phyloP scores from a whole-genome alignment of 1,140 invertebrate species.

The Euborellia annulipes region DNA sequence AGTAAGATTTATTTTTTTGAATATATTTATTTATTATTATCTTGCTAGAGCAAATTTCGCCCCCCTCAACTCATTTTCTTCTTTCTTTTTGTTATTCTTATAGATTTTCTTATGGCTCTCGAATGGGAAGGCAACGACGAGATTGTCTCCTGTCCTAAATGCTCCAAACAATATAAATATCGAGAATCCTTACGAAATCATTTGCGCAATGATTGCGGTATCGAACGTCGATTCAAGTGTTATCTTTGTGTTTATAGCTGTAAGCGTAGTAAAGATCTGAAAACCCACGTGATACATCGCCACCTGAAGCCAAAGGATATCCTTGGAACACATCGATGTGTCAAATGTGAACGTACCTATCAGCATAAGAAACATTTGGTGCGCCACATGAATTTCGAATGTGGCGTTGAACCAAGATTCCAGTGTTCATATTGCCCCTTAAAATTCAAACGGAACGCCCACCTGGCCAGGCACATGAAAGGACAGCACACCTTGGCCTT shows the following conservation, averaged over 20 bases:
- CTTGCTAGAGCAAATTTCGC: no score
- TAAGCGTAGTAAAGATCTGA: no score
- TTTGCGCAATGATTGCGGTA: conserved; percentile 4
- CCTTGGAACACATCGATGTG: conserved; percentile 26
- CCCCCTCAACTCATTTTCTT: no score
- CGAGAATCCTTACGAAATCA: conserved; percentile 8
- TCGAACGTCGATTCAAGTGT: no score
- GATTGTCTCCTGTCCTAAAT: conserved; percentile 1
- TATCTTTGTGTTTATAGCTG: no score
- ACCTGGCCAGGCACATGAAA: conserved; percentile 21
- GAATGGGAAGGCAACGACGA: neutral
- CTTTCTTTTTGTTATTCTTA: no score
- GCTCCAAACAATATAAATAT: conserved; percentile 8
- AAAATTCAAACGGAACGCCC: conserved; percentile 24
- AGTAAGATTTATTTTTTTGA: no score
- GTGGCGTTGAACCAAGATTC: conserved; percentile 31
- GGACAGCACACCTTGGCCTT: no score
- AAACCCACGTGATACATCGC: no score
- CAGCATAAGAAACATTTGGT: conserved; percentile 36
- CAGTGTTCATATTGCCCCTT: conserved; percentile 30
- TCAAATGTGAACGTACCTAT: conserved; percentile 40
- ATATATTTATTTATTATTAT: no score
- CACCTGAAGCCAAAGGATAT: conserved; percentile 5
- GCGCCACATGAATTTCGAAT: conserved; percentile 32
- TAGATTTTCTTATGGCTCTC: neutral